phyloP scores from a whole-genome alignment of 2,888 invertebrate species.

The Drosophila lutescens region DNA sequence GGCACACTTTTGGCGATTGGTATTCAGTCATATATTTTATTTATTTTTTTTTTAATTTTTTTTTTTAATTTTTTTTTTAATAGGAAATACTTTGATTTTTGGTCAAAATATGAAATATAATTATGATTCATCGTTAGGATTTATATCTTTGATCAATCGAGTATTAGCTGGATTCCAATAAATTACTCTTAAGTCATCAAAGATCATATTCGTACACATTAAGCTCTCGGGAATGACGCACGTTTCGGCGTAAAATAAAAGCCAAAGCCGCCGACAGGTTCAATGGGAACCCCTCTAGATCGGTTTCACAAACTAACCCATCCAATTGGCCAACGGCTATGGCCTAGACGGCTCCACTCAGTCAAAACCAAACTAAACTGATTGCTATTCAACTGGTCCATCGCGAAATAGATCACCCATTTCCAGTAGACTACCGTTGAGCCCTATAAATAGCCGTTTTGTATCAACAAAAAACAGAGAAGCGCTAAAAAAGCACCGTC shows the following conservation, averaged over 20 bases:
- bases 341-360: slow-evolving; percentile 2
- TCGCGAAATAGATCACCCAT: slow-evolving; percentile 35
- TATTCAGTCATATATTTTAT: too few species aligned
- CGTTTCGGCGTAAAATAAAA: slow-evolving; percentile 1
- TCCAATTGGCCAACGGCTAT: slow-evolving; percentile 23
- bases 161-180: neutral
- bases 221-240: slow-evolving; percentile 3
- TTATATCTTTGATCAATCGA: neutral
- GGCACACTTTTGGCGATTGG: too few species aligned
- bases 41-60: too few species aligned
- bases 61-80: too few species aligned
- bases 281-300: slow-evolving; percentile 18
- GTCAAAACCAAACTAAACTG: neutral
- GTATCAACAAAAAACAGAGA: slow-evolving; percentile 16
- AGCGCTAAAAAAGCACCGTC: slow-evolving; percentile 31
- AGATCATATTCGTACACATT: neutral
- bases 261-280: slow-evolving; percentile 10
- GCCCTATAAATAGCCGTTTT: slow-evolving; percentile 46
- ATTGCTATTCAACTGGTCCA: slow-evolving; percentile 22
- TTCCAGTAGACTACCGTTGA: slow-evolving; percentile 38
- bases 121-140: neutral
- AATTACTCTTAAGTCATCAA: neutral
- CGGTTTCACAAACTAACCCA: slow-evolving; percentile 4
- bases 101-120: too few species aligned
- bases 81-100: too few species aligned